Evolutionary conservation across 2,888 invertebrate genomes (phyloP).

Genomic region (Morpho helenor): DNA sequence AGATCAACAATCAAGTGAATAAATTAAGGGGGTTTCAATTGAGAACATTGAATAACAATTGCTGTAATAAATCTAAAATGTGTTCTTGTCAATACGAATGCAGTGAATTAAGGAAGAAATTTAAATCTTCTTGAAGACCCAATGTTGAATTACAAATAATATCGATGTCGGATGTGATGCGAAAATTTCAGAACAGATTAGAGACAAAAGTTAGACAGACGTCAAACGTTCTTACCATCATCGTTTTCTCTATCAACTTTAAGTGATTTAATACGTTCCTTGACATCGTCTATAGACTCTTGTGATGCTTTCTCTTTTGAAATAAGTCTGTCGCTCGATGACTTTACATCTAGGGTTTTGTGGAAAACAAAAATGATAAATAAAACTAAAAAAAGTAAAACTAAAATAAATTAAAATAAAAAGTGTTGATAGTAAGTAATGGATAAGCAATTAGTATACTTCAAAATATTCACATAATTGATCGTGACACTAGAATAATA

Average conservation of each 20-base stretch:
- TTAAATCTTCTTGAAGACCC: too few species aligned
- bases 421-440: slow-evolving; percentile 9
- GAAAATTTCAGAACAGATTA: neutral
- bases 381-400: slow-evolving; percentile 32
- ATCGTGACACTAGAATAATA: too few species aligned
- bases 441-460: too few species aligned
- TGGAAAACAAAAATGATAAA: slow-evolving; percentile 30
- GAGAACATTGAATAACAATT: too few species aligned
- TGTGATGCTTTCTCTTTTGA: slow-evolving; percentile 55
- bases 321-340: slow-evolving; percentile 50
- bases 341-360: slow-evolving; percentile 44
- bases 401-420: slow-evolving; percentile 22
- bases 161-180: too few species aligned
- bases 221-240: slow-evolving; percentile 59
- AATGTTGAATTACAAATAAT: too few species aligned
- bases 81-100: too few species aligned
- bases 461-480: too few species aligned
- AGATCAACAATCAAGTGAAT: too few species aligned
- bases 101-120: too few species aligned
- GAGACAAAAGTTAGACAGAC: neutral
- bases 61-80: too few species aligned
- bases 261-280: slow-evolving; percentile 67
- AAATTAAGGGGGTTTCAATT: too few species aligned
- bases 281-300: slow-evolving; percentile 66
- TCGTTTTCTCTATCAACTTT: slow-evolving; percentile 72